Evolutionary conservation across 1,140 invertebrate genomes (phyloP).

Genomic region (Condylostylus longicornis): DNA sequence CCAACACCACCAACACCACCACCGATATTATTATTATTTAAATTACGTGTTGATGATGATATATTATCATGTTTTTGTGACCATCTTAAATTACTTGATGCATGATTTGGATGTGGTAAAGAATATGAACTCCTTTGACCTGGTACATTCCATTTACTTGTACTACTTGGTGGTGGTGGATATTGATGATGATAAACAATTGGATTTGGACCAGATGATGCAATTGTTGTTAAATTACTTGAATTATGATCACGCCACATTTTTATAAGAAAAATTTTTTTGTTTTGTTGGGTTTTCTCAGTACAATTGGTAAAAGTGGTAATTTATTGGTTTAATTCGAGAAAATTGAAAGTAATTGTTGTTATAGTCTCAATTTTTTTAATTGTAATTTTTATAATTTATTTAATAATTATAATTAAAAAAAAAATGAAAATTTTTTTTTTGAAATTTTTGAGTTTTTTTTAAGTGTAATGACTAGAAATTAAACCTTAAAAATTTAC

Average conservation of each 20-base stretch:
- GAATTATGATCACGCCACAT: constrained; percentile 1
- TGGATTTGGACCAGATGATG: neutral
- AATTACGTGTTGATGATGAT: neutral
- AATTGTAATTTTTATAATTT: too few relatives aligned
- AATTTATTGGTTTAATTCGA: too few relatives aligned
- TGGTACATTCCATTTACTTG: constrained; percentile 4
- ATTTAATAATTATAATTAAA: too few relatives aligned
- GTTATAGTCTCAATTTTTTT: too few relatives aligned
- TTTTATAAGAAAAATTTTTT: too few relatives aligned
- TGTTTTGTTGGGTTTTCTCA: too few relatives aligned
- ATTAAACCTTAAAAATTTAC: too few relatives aligned
- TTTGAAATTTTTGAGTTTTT: too few relatives aligned
- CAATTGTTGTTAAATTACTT: neutral
- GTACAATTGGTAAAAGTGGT: too few relatives aligned
- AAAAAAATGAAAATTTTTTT: too few relatives aligned
- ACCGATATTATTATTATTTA: neutral
- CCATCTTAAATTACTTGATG: constrained; percentile 4
- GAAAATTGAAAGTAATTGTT: too few relatives aligned
- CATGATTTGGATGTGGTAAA: constrained; percentile 5
- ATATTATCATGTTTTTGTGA: constrained; percentile 1
- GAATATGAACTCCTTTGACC: constrained; percentile 6
- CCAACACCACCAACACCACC: neutral
- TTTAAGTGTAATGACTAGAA: too few relatives aligned
- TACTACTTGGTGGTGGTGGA: constrained; percentile 1
- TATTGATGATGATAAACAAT: constrained; percentile 4